Percentiles rank a stretch among this genome's conserved stretches.
Conservation (phyloP, 2,797 vertebrate species). For the Sciaenops ocellatus region DNA sequence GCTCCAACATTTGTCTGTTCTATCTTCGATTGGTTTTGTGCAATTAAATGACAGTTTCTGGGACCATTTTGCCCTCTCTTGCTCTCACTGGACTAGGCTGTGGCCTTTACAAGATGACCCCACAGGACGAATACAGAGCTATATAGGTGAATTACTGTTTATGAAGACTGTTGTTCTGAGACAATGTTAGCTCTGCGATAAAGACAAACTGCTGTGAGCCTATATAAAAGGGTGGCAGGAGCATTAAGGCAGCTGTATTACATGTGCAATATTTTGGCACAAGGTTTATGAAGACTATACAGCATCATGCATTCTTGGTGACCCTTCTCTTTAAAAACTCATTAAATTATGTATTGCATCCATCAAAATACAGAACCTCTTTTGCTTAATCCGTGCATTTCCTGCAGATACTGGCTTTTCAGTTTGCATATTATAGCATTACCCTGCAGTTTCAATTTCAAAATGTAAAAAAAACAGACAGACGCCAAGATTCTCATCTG, state of each 20-base stretch:
- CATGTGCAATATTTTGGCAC: neutral
- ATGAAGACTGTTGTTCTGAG: constrained; percentile 32
- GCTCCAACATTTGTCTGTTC: constrained; percentile 4
- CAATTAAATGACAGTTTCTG: constrained; percentile 40
- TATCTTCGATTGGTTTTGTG: constrained; percentile 19
- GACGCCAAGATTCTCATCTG: constrained; percentile 16
- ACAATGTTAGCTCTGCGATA: constrained; percentile 16
- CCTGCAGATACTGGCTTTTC: neutral
- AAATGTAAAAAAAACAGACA: constrained; percentile 23
- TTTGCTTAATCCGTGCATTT: constrained; percentile 1
- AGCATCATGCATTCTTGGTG: neutral
- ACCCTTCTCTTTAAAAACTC: neutral
- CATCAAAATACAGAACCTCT: constrained; percentile 9
- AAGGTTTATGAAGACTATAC: neutral
- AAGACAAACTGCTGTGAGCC: constrained; percentile 17
- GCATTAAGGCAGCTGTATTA: neutral
- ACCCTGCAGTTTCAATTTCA: constrained; percentile 35
- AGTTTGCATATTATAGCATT: constrained; percentile 12
- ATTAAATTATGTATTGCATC: constrained; percentile 24
- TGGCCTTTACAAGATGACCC: constrained; percentile 31
- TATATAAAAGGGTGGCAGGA: constrained; percentile 10
- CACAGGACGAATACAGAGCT: constrained; percentile 22
- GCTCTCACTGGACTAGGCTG: neutral
- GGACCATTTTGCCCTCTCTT: neutral
- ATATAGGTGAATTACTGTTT: constrained; percentile 22